These are phyloP conservation scores for Odiellus spinosus DNA, from an alignment of 2,888 invertebrate genomes.

Conservation along the genomic window DNA sequence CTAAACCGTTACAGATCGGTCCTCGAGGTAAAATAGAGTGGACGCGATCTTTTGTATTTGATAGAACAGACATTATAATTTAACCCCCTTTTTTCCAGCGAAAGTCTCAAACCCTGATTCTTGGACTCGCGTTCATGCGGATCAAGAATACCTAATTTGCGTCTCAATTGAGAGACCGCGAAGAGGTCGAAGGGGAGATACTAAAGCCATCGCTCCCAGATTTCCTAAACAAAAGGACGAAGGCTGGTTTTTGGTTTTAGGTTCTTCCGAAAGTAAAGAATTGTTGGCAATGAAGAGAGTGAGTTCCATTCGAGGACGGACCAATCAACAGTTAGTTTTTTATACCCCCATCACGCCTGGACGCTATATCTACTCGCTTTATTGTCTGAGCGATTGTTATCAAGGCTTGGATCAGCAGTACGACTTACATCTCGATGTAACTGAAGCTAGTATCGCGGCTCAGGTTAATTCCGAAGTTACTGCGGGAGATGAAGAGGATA, in stretches of 20 bases:
- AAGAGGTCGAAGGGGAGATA: conserved; percentile 7
- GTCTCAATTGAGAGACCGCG: conserved; percentile 30
- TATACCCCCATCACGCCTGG: conserved; percentile 43
- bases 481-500: too few species aligned
- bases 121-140: conserved; percentile 48
- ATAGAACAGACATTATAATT: too few species aligned
- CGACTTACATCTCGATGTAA: conserved; percentile 34
- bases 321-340: conserved; percentile 37
- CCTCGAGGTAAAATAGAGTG: too few species aligned
- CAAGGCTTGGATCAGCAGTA: conserved; percentile 86
- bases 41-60: too few species aligned
- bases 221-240: conserved; percentile 90
- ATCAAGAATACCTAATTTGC: conserved; percentile 54
- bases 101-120: conserved; percentile 16
- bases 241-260: conserved; percentile 83
- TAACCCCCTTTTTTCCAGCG: conserved; percentile 6
- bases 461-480: conserved; percentile 3
- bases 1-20: too few species aligned
- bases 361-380: conserved; percentile 57
- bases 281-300: conserved; percentile 66
- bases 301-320: conserved; percentile 19
- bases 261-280: conserved; percentile 50
- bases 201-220: conserved; percentile 54
- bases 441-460: conserved; percentile 8
- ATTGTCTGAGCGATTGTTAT: conserved; percentile 80